Base-by-base conservation (phyloP, 2,797 vertebrate species). In the Nothura maculosa region DNA sequence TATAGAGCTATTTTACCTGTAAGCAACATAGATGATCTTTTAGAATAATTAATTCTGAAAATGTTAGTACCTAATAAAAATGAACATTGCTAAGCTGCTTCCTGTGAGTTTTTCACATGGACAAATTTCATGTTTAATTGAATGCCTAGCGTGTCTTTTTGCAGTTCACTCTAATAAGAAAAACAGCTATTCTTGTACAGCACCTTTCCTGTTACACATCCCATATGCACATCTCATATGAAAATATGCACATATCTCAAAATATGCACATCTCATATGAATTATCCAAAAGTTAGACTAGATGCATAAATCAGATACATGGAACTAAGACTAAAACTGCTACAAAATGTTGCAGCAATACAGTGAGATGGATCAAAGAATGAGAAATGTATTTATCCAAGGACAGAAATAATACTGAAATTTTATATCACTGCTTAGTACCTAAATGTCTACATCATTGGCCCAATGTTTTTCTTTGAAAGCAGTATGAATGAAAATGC, bases 121-220 rank as follows among this genome's bases (percentile, higher is more conserved):
- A 47, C 13, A 92, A 78, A 92, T 94, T 94, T 97, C 78, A 60
- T 90, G 75, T 91, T 96, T 96, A 97, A 97, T 95, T 94, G 87
- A 95, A 96, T 94, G 87, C 93, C 96, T 96, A 95, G 96, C 95
- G 89, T 90, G 55, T 79, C 89, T 10, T 92, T 40, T 92, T 96
- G 85, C 48, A 48, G 72, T 60, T 92, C 85, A 74, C 28, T 87
- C 68, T 82, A 89, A 82, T 61, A 94, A 86, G 93, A 93, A 96
- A 85, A 95, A 91, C 81, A 79, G 89, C 84, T 87, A n/a, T 82
- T 94, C 55, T 45, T 93, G 32, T 85, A 61, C 38, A 89, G 85
- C 90, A 79, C 8, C 52, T 92, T 92, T 92, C 81, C 74, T 62
- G 74, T 94, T 75, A 76, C 18, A 79, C 68, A 93, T 85, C 64